Percentiles rank a stretch among this genome's conserved stretches.
These are phyloP conservation scores for Pelobates cultripes DNA, from an alignment of 2,797 vertebrate species.

Conservation along the genomic window DNA sequence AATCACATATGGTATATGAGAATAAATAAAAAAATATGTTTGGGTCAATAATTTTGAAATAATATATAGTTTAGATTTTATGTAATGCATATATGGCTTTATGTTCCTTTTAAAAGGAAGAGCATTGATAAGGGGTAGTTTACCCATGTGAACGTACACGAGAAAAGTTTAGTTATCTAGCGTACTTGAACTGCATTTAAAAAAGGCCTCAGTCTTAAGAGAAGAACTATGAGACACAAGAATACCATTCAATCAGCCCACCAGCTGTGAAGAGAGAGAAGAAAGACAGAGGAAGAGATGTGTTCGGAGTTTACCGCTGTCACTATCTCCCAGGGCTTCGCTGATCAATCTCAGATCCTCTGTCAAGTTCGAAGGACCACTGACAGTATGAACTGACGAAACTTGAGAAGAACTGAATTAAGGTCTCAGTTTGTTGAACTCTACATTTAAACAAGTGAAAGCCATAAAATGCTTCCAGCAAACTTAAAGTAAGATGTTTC, in stretches of 20 bases:
- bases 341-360: constrained; percentile 45
- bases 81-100: no score
- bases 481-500: constrained; percentile 44
- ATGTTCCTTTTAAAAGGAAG: no score
- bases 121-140: no score
- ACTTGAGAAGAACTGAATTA: constrained; percentile 44
- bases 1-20: no score
- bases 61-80: no score
- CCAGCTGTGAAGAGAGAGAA: constrained; percentile 35
- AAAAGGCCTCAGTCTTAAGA: constrained; percentile 13
- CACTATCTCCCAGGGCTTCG: constrained; percentile 26
- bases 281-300: constrained; percentile 19
- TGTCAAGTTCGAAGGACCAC: constrained; percentile 39
- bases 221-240: constrained; percentile 14
- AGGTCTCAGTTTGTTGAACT: constrained; percentile 48
- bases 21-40: no score
- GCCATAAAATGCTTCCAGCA: constrained; percentile 30
- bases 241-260: constrained; percentile 24
- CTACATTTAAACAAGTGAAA: constrained; percentile 42
- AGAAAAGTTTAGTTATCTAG: not conserved
- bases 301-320: constrained; percentile 26
- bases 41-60: no score
- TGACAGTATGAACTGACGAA: constrained; percentile 44
- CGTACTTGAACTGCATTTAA: not conserved
- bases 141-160: no score